Evolutionary conservation across 2,113 vertebrate genomes (phyloP).

Genomic region (Anarrhichthys ocellatus): DNA sequence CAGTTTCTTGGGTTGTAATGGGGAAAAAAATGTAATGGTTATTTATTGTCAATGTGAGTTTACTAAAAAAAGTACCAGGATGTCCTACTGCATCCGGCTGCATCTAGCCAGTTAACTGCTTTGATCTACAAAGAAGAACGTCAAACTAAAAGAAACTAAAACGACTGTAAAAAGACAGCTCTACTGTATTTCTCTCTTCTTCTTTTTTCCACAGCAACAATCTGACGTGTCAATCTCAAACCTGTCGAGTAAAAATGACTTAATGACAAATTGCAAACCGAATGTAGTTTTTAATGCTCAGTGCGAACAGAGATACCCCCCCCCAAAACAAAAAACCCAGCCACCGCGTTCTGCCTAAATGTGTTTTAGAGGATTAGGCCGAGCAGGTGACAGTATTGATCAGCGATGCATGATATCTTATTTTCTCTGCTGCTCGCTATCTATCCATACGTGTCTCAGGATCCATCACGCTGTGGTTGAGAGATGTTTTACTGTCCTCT

Average conservation of each 20-base stretch:
- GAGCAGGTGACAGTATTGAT: slow-evolving; percentile 71
- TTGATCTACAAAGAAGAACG: not conserved
- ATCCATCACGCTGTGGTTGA: slow-evolving; percentile 16
- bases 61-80: no score
- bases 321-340: not conserved
- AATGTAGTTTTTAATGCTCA: slow-evolving; percentile 39
- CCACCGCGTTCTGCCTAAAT: slow-evolving; percentile 41
- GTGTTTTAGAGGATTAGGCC: slow-evolving; percentile 70
- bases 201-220: not conserved
- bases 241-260: slow-evolving; percentile 34
- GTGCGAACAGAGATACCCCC: slow-evolving; percentile 35
- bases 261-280: slow-evolving; percentile 31
- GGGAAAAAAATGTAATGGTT: not conserved
- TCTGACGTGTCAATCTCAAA: slow-evolving; percentile 37
- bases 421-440: slow-evolving; percentile 52
- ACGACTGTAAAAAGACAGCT: not conserved
- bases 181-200: not conserved
- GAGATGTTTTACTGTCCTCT: not conserved
- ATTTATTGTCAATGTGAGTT: not conserved
- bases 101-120: not conserved
- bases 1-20: not conserved
- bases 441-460: slow-evolving; percentile 17
- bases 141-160: not conserved
- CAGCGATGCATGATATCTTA: slow-evolving; percentile 77
- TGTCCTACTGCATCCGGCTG: not conserved